A percentile compares a stretch with the other conserved stretches of the same genome.
Evolutionary conservation across 2,888 invertebrate species (phyloP).

Genomic region (Morpho helenor): DNA sequence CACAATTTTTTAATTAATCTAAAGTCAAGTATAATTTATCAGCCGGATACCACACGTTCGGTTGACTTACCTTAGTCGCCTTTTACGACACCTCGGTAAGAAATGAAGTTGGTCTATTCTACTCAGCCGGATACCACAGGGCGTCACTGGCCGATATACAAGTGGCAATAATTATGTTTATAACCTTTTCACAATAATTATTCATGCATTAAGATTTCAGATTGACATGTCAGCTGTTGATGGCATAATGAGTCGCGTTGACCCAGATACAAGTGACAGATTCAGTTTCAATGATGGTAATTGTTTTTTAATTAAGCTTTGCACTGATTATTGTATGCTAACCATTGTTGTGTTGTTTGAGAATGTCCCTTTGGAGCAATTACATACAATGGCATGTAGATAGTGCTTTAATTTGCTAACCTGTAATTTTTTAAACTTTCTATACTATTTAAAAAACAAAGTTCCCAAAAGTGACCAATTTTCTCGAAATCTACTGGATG

Average conservation of each 20-base stretch:
- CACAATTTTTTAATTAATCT: no score
- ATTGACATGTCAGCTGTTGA: not conserved
- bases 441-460: not conserved
- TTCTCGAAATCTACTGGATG: no score
- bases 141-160: no score
- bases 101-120: no score
- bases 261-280: conserved; percentile 22
- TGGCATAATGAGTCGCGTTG: conserved; percentile 16
- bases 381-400: not conserved
- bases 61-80: no score
- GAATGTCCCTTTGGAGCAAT: not conserved
- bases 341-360: not conserved
- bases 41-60: no score
- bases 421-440: not conserved
- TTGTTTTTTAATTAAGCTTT: conserved; percentile 19
- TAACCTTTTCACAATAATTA: not conserved
- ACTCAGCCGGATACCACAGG: no score
- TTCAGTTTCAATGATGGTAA: conserved; percentile 23
- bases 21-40: no score
- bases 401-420: not conserved
- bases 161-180: no score
- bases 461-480: no score
- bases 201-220: not conserved
- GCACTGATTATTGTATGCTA: not conserved
- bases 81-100: no score